phyloP scores from a whole-genome alignment of 2,888 invertebrate genomes.

The Caenorhabditis uteleia region DNA sequence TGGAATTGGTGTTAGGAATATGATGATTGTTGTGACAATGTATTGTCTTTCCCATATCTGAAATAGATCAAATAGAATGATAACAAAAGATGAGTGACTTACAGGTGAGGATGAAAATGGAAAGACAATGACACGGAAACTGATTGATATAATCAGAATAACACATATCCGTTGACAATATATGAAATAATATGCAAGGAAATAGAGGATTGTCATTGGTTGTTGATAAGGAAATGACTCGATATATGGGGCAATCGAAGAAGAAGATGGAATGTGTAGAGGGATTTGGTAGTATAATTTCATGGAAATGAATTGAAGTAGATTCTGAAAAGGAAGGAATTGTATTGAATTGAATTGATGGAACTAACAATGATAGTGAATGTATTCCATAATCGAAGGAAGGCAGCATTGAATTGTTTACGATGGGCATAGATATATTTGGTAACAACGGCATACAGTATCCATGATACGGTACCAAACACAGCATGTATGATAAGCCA shows the following conservation, averaged over 20 bases:
- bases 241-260: neutral
- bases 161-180: slow-evolving; percentile 6
- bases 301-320: slow-evolving; percentile 1
- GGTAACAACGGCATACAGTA: slow-evolving; percentile 1
- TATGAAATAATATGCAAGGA: slow-evolving; percentile 1
- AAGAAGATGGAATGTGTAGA: neutral
- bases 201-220: neutral
- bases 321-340: slow-evolving; percentile 1
- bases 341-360: neutral
- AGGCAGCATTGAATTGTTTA: slow-evolving; percentile 6
- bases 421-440: slow-evolving; percentile 5
- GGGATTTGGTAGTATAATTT: slow-evolving; percentile 6
- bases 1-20: slow-evolving; percentile 4
- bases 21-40: neutral
- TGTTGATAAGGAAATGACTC: neutral
- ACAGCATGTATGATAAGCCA: neutral
- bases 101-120: slow-evolving; percentile 9
- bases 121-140: slow-evolving; percentile 8
- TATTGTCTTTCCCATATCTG: slow-evolving; percentile 5
- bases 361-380: slow-evolving; percentile 3
- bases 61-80: neutral
- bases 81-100: neutral
- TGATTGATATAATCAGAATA: slow-evolving; percentile 2
- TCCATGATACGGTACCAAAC: slow-evolving; percentile 3
- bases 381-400: slow-evolving; percentile 2